These are phyloP conservation scores for Elgaria multicarinata DNA, from an alignment of 2,113 vertebrate species.

Conservation along the genomic window DNA sequence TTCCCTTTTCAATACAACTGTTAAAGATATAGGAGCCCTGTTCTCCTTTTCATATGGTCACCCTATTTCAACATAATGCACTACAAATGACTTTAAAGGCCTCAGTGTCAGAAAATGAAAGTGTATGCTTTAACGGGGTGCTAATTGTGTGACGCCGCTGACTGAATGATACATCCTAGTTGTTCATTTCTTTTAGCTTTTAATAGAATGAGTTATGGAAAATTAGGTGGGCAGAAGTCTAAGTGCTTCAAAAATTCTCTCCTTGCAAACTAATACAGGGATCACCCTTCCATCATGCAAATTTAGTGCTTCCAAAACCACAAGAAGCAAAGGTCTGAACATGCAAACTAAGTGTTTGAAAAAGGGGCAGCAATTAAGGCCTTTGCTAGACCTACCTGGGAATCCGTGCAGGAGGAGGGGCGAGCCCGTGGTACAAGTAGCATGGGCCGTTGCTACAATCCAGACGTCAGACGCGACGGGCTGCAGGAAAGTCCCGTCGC, in stretches of 20 bases:
- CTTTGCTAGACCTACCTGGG: no score
- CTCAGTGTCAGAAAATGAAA: slow-evolving; percentile 36
- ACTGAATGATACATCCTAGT: slow-evolving; percentile 37
- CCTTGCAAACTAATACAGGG: slow-evolving; percentile 57
- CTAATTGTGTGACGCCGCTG: slow-evolving; percentile 48
- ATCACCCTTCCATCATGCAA: slow-evolving; percentile 65
- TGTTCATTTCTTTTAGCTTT: slow-evolving; percentile 62
- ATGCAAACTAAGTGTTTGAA: slow-evolving; percentile 44
- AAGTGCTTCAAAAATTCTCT: slow-evolving; percentile 66
- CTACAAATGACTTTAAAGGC: slow-evolving; percentile 8
- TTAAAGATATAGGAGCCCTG: no score
- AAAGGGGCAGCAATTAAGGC: slow-evolving; percentile 30
- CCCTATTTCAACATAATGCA: neutral
- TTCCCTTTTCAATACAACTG: no score
- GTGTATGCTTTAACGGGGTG: slow-evolving; percentile 38
- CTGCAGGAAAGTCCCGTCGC: no score
- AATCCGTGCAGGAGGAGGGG: no score
- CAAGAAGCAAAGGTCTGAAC: slow-evolving; percentile 50
- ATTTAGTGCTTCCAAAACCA: slow-evolving; percentile 58
- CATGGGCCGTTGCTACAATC: no score
- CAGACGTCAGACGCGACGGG: no score
- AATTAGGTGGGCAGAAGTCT: slow-evolving; percentile 53
- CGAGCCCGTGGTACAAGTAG: no score
- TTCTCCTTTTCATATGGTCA: no score
- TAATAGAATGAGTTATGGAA: slow-evolving; percentile 66